phyloP scores from a whole-genome alignment of 1,140 invertebrate species.

The Thaumatotibia leucotreta region DNA sequence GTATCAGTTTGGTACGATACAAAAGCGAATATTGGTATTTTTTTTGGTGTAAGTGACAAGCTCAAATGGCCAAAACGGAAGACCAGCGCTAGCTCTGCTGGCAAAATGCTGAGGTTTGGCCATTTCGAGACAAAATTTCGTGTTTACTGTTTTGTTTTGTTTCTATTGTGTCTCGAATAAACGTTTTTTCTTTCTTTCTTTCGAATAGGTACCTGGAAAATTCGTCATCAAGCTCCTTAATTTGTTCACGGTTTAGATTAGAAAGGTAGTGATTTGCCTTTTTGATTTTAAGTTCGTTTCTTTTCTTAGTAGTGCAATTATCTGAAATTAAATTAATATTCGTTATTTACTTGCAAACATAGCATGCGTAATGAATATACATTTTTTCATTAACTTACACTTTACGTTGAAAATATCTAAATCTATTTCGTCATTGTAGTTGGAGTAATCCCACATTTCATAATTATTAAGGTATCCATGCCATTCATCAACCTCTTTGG shows the following conservation, averaged over 20 bases:
- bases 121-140: no score
- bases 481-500: background rate
- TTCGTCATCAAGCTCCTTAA: background rate
- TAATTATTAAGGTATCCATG: background rate
- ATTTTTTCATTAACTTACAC: background rate
- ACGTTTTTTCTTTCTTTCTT: no score
- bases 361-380: no score
- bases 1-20: no score
- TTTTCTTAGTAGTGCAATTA: background rate
- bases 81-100: no score
- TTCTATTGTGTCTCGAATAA: no score
- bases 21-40: no score
- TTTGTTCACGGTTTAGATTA: background rate
- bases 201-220: background rate
- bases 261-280: background rate
- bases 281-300: background rate
- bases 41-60: no score
- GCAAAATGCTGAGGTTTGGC: no score
- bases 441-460: background rate
- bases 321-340: background rate
- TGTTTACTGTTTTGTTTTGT: no score
- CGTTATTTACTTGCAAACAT: no score
- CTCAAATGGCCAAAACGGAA: no score
- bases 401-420: background rate
- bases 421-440: background rate